These are phyloP conservation scores for Leptinotarsa tumamoca DNA, from an alignment of 2,888 invertebrate species.

Conservation along the genomic window DNA sequence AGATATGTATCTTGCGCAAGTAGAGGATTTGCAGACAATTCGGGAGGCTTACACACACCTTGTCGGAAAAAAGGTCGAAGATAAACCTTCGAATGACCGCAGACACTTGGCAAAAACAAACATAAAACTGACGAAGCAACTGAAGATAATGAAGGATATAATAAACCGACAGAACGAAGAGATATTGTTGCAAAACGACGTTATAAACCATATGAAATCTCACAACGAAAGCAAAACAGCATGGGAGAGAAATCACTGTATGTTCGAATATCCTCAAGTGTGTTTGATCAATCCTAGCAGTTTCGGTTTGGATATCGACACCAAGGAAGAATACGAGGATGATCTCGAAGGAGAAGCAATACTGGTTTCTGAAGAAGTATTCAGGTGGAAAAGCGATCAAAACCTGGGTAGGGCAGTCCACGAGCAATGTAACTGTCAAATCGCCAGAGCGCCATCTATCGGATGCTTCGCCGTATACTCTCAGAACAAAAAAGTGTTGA, in stretches of 20 bases:
- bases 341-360: neutral
- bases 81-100: constrained; percentile 32
- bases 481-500: constrained; percentile 15
- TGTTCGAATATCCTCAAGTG: neutral
- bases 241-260: neutral
- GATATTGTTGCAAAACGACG: constrained; percentile 35
- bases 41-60: constrained; percentile 53
- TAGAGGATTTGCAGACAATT: constrained; percentile 54
- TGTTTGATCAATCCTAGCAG: neutral
- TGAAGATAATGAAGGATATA: constrained; percentile 35
- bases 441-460: constrained; percentile 4
- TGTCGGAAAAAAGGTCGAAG: constrained; percentile 43
- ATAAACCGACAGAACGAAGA: constrained; percentile 43
- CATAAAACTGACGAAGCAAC: constrained; percentile 31
- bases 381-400: constrained; percentile 5
- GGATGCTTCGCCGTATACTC: constrained; percentile 5
- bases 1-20: constrained; percentile 51
- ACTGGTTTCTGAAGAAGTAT: constrained; percentile 9
- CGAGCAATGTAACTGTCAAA: neutral
- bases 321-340: neutral
- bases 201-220: constrained; percentile 33
- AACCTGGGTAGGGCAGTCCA: neutral
- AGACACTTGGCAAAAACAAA: constrained; percentile 40
- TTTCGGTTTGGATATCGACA: neutral
- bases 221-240: constrained; percentile 21